Percentiles rank a stretch among this genome's conserved stretches.
These are phyloP conservation scores for Cheilosia vulpina DNA, from an alignment of 2,888 invertebrate species.

Conservation along the genomic window DNA sequence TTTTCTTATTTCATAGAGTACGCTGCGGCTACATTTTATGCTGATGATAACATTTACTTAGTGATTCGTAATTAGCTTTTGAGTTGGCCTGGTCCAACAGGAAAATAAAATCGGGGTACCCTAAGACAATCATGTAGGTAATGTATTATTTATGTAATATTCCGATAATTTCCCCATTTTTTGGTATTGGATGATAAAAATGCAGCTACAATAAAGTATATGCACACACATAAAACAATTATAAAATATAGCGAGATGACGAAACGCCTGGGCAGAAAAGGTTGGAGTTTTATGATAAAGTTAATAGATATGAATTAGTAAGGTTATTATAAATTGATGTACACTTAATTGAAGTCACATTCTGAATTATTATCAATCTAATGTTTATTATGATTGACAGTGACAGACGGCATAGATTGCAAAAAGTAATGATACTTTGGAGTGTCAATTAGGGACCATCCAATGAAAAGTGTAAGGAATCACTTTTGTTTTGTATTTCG, in stretches of 20 bases:
- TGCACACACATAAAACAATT: not conserved
- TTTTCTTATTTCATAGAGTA: conserved; percentile 16
- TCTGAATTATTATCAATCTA: conserved; percentile 50
- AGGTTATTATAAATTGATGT: conserved; percentile 33
- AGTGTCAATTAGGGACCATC: conserved; percentile 12
- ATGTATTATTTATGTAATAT: conserved; percentile 27
- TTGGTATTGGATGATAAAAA: not conserved
- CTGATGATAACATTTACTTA: not conserved
- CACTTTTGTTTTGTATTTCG: no score
- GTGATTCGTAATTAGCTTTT: conserved; percentile 23
- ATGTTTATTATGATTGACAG: conserved; percentile 63
- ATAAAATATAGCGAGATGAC: not conserved
- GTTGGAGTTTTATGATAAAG: not conserved
- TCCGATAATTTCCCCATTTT: conserved; percentile 13
- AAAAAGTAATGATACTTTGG: conserved; percentile 7
- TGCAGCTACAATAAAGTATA: conserved; percentile 6
- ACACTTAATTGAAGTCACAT: conserved; percentile 41
- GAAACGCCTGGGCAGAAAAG: not conserved
- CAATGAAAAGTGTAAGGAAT: conserved; percentile 20
- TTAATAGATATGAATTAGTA: conserved; percentile 17
- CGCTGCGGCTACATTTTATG: not conserved
- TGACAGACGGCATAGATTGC: conserved; percentile 16
- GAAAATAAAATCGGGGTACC: conserved; percentile 33
- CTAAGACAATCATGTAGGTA: conserved; percentile 22
- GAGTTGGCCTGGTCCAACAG: conserved; percentile 10